Conservation (phyloP, 2,797 vertebrate species). For the Myoxocephalus aenaeus region DNA sequence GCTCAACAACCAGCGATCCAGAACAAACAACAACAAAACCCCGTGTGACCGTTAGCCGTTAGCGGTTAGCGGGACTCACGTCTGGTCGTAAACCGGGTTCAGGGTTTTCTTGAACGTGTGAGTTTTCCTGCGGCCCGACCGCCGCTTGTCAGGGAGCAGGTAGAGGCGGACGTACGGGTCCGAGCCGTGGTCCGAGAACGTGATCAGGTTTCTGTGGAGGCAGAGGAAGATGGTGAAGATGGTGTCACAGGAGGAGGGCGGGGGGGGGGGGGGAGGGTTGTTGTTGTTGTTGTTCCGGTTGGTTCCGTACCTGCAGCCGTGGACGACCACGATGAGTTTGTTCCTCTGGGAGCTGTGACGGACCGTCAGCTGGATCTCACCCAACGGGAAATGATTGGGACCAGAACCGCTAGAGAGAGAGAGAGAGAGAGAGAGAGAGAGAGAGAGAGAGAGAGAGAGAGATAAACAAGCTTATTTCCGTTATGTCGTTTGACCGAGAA, state of each 20-base stretch:
- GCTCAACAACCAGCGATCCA: not conserved
- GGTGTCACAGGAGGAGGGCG: not conserved
- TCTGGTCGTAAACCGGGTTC: conserved; percentile 93
- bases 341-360: conserved; percentile 95
- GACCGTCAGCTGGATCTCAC: conserved; percentile 93
- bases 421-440: not conserved
- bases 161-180: conserved; percentile 97
- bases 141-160: conserved; percentile 94
- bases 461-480: too few relatives aligned
- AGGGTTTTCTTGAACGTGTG: conserved; percentile 91
- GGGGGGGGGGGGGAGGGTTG: not conserved
- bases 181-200: conserved; percentile 92
- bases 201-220: conserved; percentile 90
- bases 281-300: not conserved
- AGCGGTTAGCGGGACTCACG: conserved; percentile 77
- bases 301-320: conserved; percentile 88
- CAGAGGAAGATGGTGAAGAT: not conserved
- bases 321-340: conserved; percentile 94
- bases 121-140: conserved; percentile 96
- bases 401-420: conserved; percentile 86
- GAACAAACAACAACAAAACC: not conserved
- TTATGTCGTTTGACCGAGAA: too few relatives aligned
- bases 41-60: too few relatives aligned
- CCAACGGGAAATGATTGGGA: conserved; percentile 87
- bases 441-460: not conserved